Conservation (phyloP, 2,797 vertebrate genomes). For the Pelobates cultripes region DNA sequence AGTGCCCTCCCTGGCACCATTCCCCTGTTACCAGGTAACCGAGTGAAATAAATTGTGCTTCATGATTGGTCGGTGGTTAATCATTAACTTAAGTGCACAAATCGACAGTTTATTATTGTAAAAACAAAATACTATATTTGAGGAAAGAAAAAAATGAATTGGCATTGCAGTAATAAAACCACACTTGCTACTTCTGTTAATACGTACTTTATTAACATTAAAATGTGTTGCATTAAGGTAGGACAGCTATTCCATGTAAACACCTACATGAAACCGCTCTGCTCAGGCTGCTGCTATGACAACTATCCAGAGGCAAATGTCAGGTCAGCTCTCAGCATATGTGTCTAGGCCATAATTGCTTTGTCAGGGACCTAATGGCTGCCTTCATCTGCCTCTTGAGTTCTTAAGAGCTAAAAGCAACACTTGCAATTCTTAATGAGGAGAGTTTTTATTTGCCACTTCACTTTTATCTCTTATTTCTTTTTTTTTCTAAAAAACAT, state of each 20-base stretch:
- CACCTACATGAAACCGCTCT: slow-evolving; percentile 58
- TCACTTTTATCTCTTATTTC: slow-evolving; percentile 13
- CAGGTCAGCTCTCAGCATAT: slow-evolving; percentile 68
- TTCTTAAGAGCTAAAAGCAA: slow-evolving; percentile 59
- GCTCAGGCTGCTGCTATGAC: slow-evolving; percentile 75
- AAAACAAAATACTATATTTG: slow-evolving; percentile 39
- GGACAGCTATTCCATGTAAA: slow-evolving; percentile 38
- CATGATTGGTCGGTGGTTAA: slow-evolving; percentile 17
- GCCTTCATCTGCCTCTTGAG: slow-evolving; percentile 57
- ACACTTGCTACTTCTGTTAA: slow-evolving; percentile 7
- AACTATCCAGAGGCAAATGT: slow-evolving; percentile 72
- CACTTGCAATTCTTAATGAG: slow-evolving; percentile 56
- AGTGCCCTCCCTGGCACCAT: slow-evolving; percentile 50
- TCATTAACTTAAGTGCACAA: slow-evolving; percentile 51
- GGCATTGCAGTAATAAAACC: background rate
- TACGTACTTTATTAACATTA: slow-evolving; percentile 53
- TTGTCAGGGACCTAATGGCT: slow-evolving; percentile 69
- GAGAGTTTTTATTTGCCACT: slow-evolving; percentile 44
- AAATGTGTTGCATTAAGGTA: slow-evolving; percentile 44
- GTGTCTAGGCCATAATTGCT: slow-evolving; percentile 64
- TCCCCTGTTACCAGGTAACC: slow-evolving; percentile 11
- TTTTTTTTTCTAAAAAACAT: background rate
- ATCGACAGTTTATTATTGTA: slow-evolving; percentile 22
- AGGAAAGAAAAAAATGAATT: background rate
- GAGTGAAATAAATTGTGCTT: background rate